Percentiles rank a stretch among this genome's conserved stretches.
Conservation (phyloP, 2,888 invertebrate genomes). For the Oxytorus armatus region DNA sequence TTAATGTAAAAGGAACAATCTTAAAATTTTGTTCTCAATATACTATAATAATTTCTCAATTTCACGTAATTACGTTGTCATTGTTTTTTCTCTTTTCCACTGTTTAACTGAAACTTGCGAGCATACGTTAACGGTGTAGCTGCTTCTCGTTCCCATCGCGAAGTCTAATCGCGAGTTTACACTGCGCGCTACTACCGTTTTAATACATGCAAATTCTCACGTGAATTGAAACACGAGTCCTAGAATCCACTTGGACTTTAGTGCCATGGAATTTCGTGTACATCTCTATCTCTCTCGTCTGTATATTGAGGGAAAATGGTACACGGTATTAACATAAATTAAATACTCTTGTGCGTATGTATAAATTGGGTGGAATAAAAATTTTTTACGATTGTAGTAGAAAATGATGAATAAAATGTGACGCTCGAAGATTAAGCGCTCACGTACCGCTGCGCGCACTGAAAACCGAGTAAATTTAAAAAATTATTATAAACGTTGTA, state of each 20-base stretch:
- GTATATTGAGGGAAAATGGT: too few relatives aligned
- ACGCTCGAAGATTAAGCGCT: background rate
- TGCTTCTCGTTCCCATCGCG: conserved; percentile 7
- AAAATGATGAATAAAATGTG: conserved; percentile 23
- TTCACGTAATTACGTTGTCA: too few relatives aligned
- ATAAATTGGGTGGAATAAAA: conserved; percentile 6
- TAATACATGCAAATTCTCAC: conserved; percentile 56
- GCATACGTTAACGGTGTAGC: background rate
- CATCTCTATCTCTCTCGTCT: too few relatives aligned
- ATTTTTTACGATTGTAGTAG: conserved; percentile 1
- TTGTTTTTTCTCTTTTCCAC: too few relatives aligned
- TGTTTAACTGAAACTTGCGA: too few relatives aligned
- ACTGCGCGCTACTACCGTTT: conserved; percentile 30
- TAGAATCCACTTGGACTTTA: conserved; percentile 14
- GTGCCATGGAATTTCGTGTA: background rate
- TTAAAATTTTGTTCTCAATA: too few relatives aligned
- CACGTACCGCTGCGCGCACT: too few relatives aligned
- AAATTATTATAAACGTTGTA: too few relatives aligned
- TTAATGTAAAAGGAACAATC: too few relatives aligned
- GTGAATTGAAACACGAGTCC: conserved; percentile 41
- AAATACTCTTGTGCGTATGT: background rate
- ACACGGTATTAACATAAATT: too few relatives aligned
- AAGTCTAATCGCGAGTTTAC: conserved; percentile 47
- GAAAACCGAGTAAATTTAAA: too few relatives aligned
- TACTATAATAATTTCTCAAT: too few relatives aligned